Base-by-base conservation (phyloP, 2,888 invertebrate genomes). In the Trilocha varians region DNA sequence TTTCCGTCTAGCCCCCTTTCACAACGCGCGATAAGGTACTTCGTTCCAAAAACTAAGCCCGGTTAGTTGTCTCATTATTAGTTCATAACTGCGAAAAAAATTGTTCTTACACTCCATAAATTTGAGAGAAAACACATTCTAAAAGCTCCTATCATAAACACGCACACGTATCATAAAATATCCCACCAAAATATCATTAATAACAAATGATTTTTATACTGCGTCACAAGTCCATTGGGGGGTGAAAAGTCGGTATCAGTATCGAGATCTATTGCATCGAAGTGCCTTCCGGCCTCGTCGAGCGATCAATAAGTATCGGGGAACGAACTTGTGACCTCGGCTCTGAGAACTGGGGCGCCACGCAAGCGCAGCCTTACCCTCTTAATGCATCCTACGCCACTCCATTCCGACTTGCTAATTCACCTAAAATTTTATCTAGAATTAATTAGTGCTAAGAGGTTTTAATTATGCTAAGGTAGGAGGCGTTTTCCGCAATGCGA, bases 321-420 rank as follows among this genome's bases (percentile, higher is more conserved):
- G 82, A 85, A 84, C 75, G 85, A 85, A 83, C 85, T 73, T 73
- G 72, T 73, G 84, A 80, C 85, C 84, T 83, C 79, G 75, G 59
- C 53, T 25, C 52, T 53, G 42, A 49, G 61, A 85, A 82, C 72
- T 84, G 64, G 85, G 85, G 59, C 85, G 66, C 59, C 80, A 82
- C 85, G 84, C 85, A 84, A 55, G 85, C 85, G 84, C 82, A 59
- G 49, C 67, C 55, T 48, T 47, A 37, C 37, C 52, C 48, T 54
- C 52, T 49, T 59, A 65, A 67, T 83, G 82, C 83, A 83, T 83
- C 74, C 65, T 61, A 62, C 58, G 52, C 52, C 45, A 61, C 55
- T 57, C 62, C 66, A 71, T 67, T 73, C 74, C 72, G 67, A 79
- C 79, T 77, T 67, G 68, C 65, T 66, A 75, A 78, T 78, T 65